These are phyloP conservation scores for Eugnorisma glareosa DNA, from an alignment of 2,888 invertebrate genomes.

Conservation along the genomic window DNA sequence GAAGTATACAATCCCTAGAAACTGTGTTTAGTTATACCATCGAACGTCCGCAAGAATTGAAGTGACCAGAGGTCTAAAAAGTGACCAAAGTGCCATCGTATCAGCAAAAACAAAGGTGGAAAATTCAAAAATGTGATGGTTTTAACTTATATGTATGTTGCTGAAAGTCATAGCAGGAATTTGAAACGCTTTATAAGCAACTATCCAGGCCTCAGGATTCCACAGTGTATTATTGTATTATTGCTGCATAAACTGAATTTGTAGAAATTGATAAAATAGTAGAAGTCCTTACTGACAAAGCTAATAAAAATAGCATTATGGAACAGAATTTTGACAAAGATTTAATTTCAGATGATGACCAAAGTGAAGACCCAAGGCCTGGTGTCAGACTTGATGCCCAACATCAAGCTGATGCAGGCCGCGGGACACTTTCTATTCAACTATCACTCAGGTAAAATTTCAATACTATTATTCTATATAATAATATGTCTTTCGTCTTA, in stretches of 20 bases:
- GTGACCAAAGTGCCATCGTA: background rate
- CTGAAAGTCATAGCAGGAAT: background rate
- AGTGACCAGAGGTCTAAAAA: background rate
- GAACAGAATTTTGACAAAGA: background rate
- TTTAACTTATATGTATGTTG: background rate
- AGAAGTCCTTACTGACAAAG: background rate
- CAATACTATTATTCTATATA: background rate
- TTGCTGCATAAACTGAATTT: background rate
- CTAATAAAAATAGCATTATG: background rate
- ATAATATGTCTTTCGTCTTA: too few relatives aligned
- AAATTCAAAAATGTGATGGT: background rate
- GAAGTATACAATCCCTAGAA: background rate
- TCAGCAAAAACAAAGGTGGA: background rate
- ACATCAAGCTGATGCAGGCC: slow-evolving; percentile 94
- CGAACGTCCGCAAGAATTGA: background rate
- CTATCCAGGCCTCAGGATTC: background rate
- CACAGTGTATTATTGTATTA: background rate
- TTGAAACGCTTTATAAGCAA: background rate
- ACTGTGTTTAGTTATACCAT: background rate
- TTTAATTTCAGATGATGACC: slow-evolving; percentile 85
- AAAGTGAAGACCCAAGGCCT: slow-evolving; percentile 91
- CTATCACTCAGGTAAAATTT: slow-evolving; percentile 91
- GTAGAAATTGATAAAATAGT: background rate
- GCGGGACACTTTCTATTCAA: slow-evolving; percentile 95
- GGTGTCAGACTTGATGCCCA: slow-evolving; percentile 96